Conservation (phyloP, 2,888 invertebrate genomes). For the Acleris literana region DNA sequence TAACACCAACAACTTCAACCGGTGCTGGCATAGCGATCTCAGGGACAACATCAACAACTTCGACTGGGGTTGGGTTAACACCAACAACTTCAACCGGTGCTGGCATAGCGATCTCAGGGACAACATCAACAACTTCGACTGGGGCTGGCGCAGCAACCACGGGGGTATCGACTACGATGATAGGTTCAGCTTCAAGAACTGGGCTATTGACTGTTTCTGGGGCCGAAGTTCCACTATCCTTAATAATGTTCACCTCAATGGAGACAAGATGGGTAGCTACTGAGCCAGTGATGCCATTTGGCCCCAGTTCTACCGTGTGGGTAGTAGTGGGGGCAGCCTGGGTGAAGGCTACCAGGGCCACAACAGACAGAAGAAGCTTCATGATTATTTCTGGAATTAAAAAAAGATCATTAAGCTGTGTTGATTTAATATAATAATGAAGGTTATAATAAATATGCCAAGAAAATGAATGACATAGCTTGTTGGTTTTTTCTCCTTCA, state of each 20-base stretch:
- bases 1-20: conserved; percentile 8
- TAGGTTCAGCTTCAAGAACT: conserved; percentile 11
- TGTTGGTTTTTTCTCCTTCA: too few species aligned
- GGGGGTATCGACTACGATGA: conserved; percentile 24
- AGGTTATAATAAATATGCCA: too few species aligned
- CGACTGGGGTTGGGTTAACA: conserved; percentile 28
- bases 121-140: conserved; percentile 31
- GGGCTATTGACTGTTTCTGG: conserved; percentile 32
- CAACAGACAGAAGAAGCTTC: conserved; percentile 30
- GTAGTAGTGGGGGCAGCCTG: conserved; percentile 24
- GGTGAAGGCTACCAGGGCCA: conserved; percentile 28
- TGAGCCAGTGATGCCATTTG: conserved; percentile 26
- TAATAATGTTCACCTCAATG: conserved; percentile 37
- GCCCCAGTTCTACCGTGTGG: conserved; percentile 18
- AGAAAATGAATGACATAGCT: too few species aligned
- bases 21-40: too few species aligned
- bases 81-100: conserved; percentile 31
- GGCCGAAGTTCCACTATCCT: conserved; percentile 42
- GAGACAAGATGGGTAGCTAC: conserved; percentile 22
- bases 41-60: conserved; percentile 20
- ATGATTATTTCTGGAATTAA: conserved; percentile 24
- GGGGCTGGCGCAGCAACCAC: conserved; percentile 22
- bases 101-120: neutral
- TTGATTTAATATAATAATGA: too few species aligned
- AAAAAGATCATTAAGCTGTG: neutral